Evolutionary conservation across 2,797 vertebrate genomes (phyloP).

Genomic region (Cossypha niveicapilla): DNA sequence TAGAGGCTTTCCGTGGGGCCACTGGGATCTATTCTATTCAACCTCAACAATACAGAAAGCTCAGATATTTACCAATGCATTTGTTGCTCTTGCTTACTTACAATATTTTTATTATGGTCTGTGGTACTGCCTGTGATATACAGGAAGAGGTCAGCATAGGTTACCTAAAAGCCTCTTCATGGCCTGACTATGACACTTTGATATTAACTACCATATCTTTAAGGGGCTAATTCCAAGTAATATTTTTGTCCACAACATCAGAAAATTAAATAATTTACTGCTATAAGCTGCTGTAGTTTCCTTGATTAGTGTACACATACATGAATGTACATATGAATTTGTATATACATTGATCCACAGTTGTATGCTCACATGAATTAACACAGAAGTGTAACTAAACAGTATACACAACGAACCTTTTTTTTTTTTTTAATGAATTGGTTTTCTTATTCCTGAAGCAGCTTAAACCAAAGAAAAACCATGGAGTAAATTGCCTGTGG

Average conservation of each 20-base stretch:
- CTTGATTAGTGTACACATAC: neutral
- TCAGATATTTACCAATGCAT: neutral
- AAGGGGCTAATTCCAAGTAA: neutral
- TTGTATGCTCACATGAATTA: neutral
- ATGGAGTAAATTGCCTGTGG: neutral
- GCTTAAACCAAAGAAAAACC: neutral
- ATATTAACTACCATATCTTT: neutral
- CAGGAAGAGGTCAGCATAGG: neutral
- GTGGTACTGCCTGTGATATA: neutral
- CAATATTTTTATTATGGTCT: neutral
- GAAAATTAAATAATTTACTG: neutral
- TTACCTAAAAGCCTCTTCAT: neutral
- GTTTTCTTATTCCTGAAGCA: neutral
- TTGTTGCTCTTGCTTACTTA: neutral
- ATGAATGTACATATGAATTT: neutral
- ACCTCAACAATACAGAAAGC: neutral
- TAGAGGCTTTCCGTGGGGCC: neutral
- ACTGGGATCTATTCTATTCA: neutral
- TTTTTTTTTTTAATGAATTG: neutral
- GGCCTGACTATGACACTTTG: neutral
- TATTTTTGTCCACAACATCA: neutral
- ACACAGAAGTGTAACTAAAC: neutral
- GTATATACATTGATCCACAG: neutral
- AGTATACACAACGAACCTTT: neutral
- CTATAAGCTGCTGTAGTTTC: neutral